phyloP scores from a whole-genome alignment of 2,888 invertebrate genomes.

The Athalia circularis region DNA sequence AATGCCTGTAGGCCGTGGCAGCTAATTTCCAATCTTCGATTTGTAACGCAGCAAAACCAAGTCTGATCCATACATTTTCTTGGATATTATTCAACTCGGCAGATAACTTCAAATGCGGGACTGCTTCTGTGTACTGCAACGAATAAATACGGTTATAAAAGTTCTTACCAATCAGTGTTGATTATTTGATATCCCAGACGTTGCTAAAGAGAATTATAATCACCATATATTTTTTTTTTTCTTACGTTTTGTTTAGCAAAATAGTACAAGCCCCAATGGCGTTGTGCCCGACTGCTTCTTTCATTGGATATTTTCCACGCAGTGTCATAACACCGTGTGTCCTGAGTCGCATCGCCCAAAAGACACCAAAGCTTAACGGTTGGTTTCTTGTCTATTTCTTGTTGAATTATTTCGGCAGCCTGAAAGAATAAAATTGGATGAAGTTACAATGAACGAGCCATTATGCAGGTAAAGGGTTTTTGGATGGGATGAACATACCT shows the following conservation, averaged over 20 bases:
- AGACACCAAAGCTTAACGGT: conserved; percentile 92
- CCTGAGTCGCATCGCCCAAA: conserved; percentile 91
- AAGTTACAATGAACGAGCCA: neutral
- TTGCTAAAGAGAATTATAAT: neutral
- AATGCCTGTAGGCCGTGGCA: conserved; percentile 89
- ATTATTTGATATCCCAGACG: neutral
- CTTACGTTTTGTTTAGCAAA: conserved; percentile 80
- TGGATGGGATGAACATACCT: conserved; percentile 74
- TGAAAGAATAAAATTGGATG: conserved; percentile 61
- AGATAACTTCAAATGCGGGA: conserved; percentile 88
- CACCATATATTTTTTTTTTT: neutral
- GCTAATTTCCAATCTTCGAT: conserved; percentile 88
- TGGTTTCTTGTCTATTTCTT: conserved; percentile 86
- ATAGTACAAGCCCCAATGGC: conserved; percentile 90
- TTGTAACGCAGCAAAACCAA: conserved; percentile 90
- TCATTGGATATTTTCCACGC: conserved; percentile 93
- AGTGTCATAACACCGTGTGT: conserved; percentile 86
- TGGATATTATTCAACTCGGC: conserved; percentile 92
- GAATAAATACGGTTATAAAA: conserved; percentile 15
- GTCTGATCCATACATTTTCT: conserved; percentile 88
- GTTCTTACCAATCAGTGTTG: neutral
- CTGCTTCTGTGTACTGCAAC: conserved; percentile 83
- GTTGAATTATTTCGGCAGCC: conserved; percentile 91
- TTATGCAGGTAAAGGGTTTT: too few species aligned
- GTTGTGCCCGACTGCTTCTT: conserved; percentile 88